These are phyloP conservation scores for Felis chaus DNA, from an alignment of 2,113 vertebrate species.

Conservation along the genomic window DNA sequence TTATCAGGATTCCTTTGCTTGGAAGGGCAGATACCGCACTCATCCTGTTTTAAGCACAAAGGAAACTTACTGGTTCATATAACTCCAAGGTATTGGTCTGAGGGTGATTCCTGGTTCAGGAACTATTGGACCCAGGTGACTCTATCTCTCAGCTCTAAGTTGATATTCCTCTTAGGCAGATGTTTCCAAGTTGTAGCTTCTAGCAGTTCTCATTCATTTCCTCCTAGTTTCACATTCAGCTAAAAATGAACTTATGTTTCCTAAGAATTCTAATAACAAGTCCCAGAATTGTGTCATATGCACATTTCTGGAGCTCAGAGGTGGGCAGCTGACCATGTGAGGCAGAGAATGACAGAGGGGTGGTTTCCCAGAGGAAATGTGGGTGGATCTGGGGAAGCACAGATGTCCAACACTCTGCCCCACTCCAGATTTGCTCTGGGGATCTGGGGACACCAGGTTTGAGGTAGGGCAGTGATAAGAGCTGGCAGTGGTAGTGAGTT, in stretches of 20 bases:
- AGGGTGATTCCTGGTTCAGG: background rate
- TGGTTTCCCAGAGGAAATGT: background rate
- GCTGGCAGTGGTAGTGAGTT: background rate
- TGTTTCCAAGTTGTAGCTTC: constrained; percentile 11
- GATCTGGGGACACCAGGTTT: background rate
- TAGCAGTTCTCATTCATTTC: background rate
- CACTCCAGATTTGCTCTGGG: background rate
- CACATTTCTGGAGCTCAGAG: background rate
- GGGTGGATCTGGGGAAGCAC: background rate
- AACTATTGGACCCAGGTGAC: background rate
- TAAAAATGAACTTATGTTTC: background rate
- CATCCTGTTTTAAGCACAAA: background rate
- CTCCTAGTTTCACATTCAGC: constrained; percentile 1
- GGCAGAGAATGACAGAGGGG: background rate
- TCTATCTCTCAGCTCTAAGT: background rate
- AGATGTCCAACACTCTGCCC: background rate
- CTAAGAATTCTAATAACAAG: constrained; percentile 10
- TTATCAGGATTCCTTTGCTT: background rate
- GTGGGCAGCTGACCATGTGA: background rate
- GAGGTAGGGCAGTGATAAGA: background rate
- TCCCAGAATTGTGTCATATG: background rate
- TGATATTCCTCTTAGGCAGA: background rate
- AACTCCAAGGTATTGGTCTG: background rate
- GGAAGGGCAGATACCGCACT: background rate
- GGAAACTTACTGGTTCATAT: background rate